Conservation (phyloP, 2,797 vertebrate species). For the Chanos chanos region DNA sequence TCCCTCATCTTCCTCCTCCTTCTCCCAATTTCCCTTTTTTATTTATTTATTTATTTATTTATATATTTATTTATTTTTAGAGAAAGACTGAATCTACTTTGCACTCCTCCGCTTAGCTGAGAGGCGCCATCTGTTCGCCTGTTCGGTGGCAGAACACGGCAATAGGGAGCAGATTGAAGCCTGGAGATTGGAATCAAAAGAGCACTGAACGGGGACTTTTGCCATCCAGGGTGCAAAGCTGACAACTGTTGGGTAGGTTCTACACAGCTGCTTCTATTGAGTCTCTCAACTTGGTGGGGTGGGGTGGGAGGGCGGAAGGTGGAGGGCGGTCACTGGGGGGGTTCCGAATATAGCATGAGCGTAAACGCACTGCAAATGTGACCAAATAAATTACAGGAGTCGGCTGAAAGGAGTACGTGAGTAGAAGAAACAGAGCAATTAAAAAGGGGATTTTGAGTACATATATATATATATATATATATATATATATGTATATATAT, state of each 20-base stretch:
- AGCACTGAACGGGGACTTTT: slow-evolving; percentile 35
- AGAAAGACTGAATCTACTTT: slow-evolving; percentile 26
- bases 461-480: neutral
- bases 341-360: no score
- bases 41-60: slow-evolving; percentile 41
- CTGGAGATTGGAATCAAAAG: slow-evolving; percentile 52
- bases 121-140: slow-evolving; percentile 64
- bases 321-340: no score
- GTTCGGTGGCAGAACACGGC: slow-evolving; percentile 45
- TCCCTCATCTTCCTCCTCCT: slow-evolving; percentile 45
- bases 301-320: no score
- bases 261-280: slow-evolving; percentile 14
- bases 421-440: neutral
- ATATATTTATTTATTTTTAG: neutral
- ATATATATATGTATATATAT: neutral
- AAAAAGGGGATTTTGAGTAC: neutral
- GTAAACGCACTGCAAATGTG: no score
- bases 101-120: slow-evolving; percentile 43
- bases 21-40: slow-evolving; percentile 37
- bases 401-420: no score
- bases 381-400: neutral
- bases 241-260: slow-evolving; percentile 17
- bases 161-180: slow-evolving; percentile 48
- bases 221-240: slow-evolving; percentile 14
- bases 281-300: neutral